phyloP scores from a whole-genome alignment of 2,113 vertebrate genomes.

The Pomatorhinus ruficollis region DNA sequence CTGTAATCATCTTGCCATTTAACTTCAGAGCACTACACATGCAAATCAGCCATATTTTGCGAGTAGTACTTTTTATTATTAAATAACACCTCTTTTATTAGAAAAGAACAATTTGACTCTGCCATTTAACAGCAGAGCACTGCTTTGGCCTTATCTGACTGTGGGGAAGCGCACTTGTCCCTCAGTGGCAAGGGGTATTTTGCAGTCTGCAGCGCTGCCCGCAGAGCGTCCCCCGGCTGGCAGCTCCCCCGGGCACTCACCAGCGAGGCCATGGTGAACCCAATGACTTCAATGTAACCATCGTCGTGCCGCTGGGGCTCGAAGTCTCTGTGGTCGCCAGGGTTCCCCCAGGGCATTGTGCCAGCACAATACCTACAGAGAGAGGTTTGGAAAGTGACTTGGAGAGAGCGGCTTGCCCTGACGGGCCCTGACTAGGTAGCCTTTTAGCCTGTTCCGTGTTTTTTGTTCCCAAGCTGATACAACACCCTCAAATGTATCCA shows the following conservation, averaged over 20 bases:
- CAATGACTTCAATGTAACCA: constrained; percentile 85
- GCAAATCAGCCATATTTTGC: not conserved
- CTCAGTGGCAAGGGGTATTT: not conserved
- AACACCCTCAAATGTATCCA: not conserved
- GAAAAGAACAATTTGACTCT: not conserved
- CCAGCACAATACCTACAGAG: constrained; percentile 82
- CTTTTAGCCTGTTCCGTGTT: not conserved
- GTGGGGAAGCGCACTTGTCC: not conserved
- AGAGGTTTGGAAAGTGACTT: not conserved
- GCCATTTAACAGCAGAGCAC: not conserved
- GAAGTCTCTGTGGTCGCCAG: constrained; percentile 82
- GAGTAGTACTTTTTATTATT: not conserved
- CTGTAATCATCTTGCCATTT: not conserved
- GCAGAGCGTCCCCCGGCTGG: no score
- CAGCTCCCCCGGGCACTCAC: constrained; percentile 41
- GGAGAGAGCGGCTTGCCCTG: not conserved
- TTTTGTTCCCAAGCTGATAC: not conserved
- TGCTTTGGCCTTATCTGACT: not conserved
- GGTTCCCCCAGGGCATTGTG: constrained; percentile 87
- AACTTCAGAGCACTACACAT: not conserved
- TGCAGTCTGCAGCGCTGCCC: fast-evolving
- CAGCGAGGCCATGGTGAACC: constrained; percentile 85
- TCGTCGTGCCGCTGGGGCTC: constrained; percentile 84
- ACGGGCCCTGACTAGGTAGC: not conserved
- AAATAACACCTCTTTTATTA: not conserved